Evolutionary conservation across 1,140 invertebrate genomes (phyloP), one percentile per base, ranked within the genome.

Genomic region (Meloidogyne chitwoodi): DNA sequence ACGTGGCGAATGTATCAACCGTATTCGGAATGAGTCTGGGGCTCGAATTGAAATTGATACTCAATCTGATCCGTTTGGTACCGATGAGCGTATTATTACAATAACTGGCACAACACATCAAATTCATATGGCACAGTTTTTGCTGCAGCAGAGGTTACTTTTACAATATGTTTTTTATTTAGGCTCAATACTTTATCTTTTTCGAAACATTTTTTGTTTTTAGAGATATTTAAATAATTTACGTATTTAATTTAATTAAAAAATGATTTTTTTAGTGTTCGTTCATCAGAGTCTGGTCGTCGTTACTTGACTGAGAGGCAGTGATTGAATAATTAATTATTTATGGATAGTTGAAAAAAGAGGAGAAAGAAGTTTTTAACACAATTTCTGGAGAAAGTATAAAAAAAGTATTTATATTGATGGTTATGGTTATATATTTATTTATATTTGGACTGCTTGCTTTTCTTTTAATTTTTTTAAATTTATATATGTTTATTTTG

Each of bases 1-100:
- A 41, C 77, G 79, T 31, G 81, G 80, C 1, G 79, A 79, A 41
- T 48, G 81, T 24, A 81, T 81, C 56, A 82, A 81, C 22, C 76
- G 81, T 31, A 82, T 82, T 84, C 81, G 81, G 2, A 26, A 64
- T 12, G 83, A 82, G 10, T 84, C 82, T 26, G 81, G 81, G 19
- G 81, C 81, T 16, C 61, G 74, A 68, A 84, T 82, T 34, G 81
- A 82, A 24, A 69, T 82, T 41, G 82, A 72, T 19, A 68, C 48
- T 24, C 41, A 73, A 31, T 29, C 77, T 14, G 70, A 48, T 56
- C 24, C 67, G 22, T 70, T 48, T 41, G 79, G 74, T 14, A 75
- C 64, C 5, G 74, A 75, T 44, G 75, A 76, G 44, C 68, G 75
- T n/a, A 77, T 76, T 19, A 76, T 76, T n/a, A 76, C 75, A 12